Percentiles rank a stretch among this genome's conserved stretches.
Evolutionary conservation across 2,113 vertebrate species (phyloP).

Genomic region (Pomatostomus ruficeps): DNA sequence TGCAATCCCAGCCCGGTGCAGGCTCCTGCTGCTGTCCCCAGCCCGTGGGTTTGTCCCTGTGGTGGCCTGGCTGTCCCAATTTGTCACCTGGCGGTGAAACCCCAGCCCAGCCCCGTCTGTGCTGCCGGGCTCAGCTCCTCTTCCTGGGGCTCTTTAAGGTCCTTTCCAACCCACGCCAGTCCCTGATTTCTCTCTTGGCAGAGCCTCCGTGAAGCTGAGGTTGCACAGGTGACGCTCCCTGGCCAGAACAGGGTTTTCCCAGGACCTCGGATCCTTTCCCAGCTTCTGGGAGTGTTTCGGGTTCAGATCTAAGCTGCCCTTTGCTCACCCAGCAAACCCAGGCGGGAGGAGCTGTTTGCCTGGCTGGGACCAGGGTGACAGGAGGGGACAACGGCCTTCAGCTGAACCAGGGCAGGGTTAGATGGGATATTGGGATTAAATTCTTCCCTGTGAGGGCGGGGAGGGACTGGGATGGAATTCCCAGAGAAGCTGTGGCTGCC

Average conservation of each 20-base stretch:
- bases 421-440: not conserved
- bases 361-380: not conserved
- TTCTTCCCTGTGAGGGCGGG: not conserved
- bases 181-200: not conserved
- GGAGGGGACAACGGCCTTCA: not conserved
- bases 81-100: not conserved
- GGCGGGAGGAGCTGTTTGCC: not conserved
- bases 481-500: not conserved
- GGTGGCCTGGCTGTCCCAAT: not conserved
- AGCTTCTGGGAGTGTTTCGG: not conserved
- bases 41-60: not conserved
- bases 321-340: not conserved
- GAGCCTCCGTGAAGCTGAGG: not conserved
- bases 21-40: not conserved
- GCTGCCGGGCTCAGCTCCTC: too few relatives aligned
- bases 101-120: too few relatives aligned
- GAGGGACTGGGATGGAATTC: not conserved
- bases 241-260: not conserved
- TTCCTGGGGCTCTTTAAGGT: too few relatives aligned
- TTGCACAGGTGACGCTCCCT: accelerated
- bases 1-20: too few relatives aligned
- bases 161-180: not conserved
- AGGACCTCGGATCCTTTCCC: not conserved
- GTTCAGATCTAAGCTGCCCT: not conserved
- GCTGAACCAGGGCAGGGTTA: not conserved